Base-by-base conservation (phyloP, 2,113 vertebrate genomes). In the Nothoprocta perdicaria region DNA sequence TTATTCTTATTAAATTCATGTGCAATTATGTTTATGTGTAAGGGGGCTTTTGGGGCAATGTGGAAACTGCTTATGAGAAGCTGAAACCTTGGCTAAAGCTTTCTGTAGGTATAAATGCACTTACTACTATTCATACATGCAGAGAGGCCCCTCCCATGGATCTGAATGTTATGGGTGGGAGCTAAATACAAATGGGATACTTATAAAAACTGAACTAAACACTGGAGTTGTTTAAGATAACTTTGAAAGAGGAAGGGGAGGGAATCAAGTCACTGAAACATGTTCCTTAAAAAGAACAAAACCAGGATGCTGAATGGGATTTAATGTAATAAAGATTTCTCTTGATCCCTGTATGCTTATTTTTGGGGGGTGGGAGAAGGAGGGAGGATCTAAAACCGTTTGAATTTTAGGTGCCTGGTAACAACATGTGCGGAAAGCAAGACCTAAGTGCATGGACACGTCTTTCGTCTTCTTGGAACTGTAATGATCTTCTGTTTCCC, bases 81-180 rank as follows among this genome's bases (percentile, higher is more conserved):
- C 61, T 29, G 80, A 89, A 80, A 63, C 62, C 46, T 91, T 78
- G 63, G 21, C 68, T 85, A 86, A 84, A 88, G 69, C 19, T 16
- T 35, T 71, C 26, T 43, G 18, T 35, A 35, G 73, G 35, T 85
- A 55, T 74, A 83, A 80, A 48, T 18, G 74, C 53, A 35, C 66
- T 69, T 40, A 33, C 60, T 92, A 15, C 40, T 96, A 91, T 83
- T 63, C 45, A 24, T 89, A 67, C 22, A 10, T 72, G 72, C 43
- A 76, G 73, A 53, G 83, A 92, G 75, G 82, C 76, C 65, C 68
- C 80, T 90, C 92, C 93, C 81, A 58, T 60, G 61, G 88, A 95
- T 67, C 67, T 87, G 81, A 88, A 60, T 95, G 71, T 93, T 95
- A 95, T 80, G 81, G 52, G 89, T 82, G 90, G 89, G 86, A 95